Conservation (phyloP, 1,140 invertebrate genomes). For the Geopemphigus sp. region DNA sequence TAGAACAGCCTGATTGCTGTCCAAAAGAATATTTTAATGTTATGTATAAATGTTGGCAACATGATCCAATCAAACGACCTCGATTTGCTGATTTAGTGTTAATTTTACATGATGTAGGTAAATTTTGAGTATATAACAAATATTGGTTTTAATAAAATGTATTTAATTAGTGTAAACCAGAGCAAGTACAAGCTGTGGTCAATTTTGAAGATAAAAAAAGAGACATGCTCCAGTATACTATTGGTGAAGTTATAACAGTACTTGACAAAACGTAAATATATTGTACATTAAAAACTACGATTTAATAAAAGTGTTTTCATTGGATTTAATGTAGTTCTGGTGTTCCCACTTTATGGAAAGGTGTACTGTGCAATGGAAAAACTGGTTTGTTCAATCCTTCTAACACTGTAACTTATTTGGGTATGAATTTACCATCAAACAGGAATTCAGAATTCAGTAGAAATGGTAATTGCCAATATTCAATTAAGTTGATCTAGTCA, state of each 20-base stretch:
- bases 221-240: conserved; percentile 78
- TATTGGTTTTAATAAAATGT: conserved; percentile 31
- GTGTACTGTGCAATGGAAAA: conserved; percentile 78
- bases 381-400: conserved; percentile 86
- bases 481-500: neutral
- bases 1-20: conserved; percentile 92
- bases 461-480: conserved; percentile 57
- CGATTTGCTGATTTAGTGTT: conserved; percentile 83
- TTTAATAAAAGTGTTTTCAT: conserved; percentile 16
- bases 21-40: conserved; percentile 88
- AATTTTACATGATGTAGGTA: conserved; percentile 71
- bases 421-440: conserved; percentile 72
- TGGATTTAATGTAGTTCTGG: conserved; percentile 50
- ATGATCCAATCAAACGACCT: conserved; percentile 84
- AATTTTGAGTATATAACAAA: neutral
- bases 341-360: conserved; percentile 70
- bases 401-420: conserved; percentile 83
- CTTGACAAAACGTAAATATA: conserved; percentile 70
- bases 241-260: conserved; percentile 90
- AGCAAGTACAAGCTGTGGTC: conserved; percentile 77
- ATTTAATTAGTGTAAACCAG: conserved; percentile 69
- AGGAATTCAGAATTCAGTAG: conserved; percentile 63
- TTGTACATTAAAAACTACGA: conserved; percentile 13
- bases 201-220: conserved; percentile 58
- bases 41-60: conserved; percentile 95